These are phyloP conservation scores for Euwallacea fornicatus DNA, from an alignment of 1,140 invertebrate genomes.

Conservation along the genomic window DNA sequence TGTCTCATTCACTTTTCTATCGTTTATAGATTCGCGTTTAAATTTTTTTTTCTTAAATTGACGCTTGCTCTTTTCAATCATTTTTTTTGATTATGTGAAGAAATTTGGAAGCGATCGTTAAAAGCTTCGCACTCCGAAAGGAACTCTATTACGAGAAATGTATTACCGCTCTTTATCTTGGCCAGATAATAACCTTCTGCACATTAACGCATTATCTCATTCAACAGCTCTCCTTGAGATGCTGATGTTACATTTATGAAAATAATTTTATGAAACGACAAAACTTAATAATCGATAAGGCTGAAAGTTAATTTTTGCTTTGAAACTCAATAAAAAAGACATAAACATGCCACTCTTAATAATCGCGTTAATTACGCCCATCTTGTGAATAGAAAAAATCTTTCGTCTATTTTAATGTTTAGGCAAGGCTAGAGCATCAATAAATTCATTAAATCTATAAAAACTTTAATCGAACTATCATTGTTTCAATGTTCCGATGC, in stretches of 20 bases:
- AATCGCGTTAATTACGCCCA: conserved; percentile 15
- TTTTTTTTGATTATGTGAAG: too few species aligned
- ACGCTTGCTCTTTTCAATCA: too few species aligned
- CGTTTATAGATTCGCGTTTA: too few species aligned
- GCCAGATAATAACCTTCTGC: too few species aligned
- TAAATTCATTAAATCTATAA: conserved; percentile 24
- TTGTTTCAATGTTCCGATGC: conserved; percentile 10
- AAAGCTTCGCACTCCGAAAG: too few species aligned
- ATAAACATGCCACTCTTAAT: conserved; percentile 28
- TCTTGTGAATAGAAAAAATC: conserved; percentile 9
- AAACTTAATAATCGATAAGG: not conserved
- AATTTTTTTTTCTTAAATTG: too few species aligned
- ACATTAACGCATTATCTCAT: too few species aligned
- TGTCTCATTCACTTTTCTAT: too few species aligned
- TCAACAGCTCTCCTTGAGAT: too few species aligned
- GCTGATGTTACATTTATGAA: not conserved
- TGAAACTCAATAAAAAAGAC: conserved; percentile 25
- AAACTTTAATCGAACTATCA: conserved; percentile 19
- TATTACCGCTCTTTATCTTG: too few species aligned
- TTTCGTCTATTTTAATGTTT: conserved; percentile 17
- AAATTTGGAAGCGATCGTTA: too few species aligned
- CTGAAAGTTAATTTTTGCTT: not conserved
- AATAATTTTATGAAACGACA: not conserved
- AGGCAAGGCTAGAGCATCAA: conserved; percentile 26
- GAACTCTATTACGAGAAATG: too few species aligned